Evolutionary conservation across 1,140 invertebrate genomes (phyloP).

Genomic region (Stegodyphus mimosarum): DNA sequence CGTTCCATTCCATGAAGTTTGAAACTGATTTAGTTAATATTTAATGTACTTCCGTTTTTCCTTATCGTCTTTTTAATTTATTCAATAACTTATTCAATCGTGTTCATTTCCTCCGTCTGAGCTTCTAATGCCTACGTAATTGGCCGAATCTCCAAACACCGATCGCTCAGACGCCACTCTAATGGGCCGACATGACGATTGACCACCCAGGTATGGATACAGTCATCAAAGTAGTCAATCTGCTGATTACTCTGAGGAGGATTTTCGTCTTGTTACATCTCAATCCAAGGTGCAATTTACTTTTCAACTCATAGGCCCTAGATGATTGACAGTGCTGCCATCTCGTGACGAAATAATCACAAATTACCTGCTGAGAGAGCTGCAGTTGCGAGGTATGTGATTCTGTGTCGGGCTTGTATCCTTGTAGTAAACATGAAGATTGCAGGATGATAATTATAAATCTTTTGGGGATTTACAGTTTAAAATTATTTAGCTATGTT

Average conservation of each 20-base stretch:
- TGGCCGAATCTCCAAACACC: constrained; percentile 28
- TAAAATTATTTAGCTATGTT: too few species aligned
- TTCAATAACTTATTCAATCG: constrained; percentile 23
- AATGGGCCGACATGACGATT: constrained; percentile 36
- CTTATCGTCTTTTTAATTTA: not conserved
- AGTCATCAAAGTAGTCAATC: constrained; percentile 30
- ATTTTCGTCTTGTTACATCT: constrained; percentile 28
- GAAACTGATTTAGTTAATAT: too few species aligned
- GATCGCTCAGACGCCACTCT: constrained; percentile 1
- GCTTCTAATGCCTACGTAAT: not conserved
- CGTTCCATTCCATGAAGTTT: too few species aligned
- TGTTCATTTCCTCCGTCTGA: not conserved
- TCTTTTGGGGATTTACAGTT: too few species aligned
- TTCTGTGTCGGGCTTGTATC: too few species aligned
- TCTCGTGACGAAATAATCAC: constrained; percentile 14
- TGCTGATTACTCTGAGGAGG: not conserved
- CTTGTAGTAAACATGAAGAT: too few species aligned
- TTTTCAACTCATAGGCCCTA: constrained; percentile 8
- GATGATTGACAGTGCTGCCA: constrained; percentile 59
- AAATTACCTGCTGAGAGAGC: too few species aligned
- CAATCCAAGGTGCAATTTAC: constrained; percentile 35
- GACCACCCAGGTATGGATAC: constrained; percentile 34
- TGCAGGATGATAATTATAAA: too few species aligned
- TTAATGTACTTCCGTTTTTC: not conserved
- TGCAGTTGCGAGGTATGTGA: too few species aligned